Conservation (phyloP, 2,113 vertebrate genomes). For the Alexandromys fortis region DNA sequence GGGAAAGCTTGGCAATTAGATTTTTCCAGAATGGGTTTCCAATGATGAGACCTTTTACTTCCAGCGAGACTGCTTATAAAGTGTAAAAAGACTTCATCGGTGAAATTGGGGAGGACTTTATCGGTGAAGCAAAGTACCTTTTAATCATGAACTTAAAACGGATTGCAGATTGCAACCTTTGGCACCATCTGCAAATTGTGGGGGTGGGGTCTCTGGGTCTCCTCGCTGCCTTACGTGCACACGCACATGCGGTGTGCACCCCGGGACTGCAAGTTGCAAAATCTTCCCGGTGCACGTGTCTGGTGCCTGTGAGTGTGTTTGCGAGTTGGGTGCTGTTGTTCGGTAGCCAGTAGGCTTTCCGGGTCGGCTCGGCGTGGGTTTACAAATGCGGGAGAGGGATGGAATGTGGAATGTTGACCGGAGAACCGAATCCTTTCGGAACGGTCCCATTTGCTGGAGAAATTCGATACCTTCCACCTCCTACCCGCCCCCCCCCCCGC, state of each 20-base stretch:
- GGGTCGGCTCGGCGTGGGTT: conserved; percentile 53
- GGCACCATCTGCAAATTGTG: conserved; percentile 66
- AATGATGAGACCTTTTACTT: conserved; percentile 45
- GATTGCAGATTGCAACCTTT: conserved; percentile 57
- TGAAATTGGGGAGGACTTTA: conserved; percentile 75
- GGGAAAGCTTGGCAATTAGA: conserved; percentile 60
- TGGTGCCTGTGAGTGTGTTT: conserved; percentile 73
- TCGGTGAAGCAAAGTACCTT: conserved; percentile 60
- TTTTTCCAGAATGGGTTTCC: neutral
- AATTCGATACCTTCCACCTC: conserved; percentile 77
- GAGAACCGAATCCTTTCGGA: conserved; percentile 80
- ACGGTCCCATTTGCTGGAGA: conserved; percentile 78
- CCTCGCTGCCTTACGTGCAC: neutral
- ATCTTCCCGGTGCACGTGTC: conserved; percentile 77
- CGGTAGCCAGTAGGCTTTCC: conserved; percentile 64
- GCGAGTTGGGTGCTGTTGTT: conserved; percentile 70
- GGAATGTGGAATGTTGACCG: conserved; percentile 81
- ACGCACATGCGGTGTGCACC: neutral
- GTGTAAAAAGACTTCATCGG: conserved; percentile 64
- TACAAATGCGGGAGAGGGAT: conserved; percentile 68
- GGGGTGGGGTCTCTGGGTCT: conserved; percentile 45
- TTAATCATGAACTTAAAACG: conserved; percentile 55
- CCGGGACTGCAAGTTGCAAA: conserved; percentile 75
- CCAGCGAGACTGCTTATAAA: conserved; percentile 59
- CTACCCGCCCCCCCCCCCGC: conserved; percentile 43